Conservation (phyloP, 2,888 invertebrate genomes). For the Exocentrus adspersus region DNA sequence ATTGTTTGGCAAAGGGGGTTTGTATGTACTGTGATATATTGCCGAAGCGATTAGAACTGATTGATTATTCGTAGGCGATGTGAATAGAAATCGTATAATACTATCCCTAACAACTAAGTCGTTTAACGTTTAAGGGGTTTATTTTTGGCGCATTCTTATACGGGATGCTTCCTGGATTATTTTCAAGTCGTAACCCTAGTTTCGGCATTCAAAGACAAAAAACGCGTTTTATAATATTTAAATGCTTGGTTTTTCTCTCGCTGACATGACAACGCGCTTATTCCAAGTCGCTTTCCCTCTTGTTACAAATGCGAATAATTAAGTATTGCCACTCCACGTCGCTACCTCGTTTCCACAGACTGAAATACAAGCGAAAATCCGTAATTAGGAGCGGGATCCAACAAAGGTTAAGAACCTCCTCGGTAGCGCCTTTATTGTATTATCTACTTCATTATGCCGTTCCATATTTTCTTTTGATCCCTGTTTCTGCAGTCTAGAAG, state of each 20-base stretch:
- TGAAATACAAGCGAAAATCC: neutral
- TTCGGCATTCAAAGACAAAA: too few species aligned
- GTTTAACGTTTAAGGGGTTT: neutral
- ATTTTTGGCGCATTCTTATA: too few species aligned
- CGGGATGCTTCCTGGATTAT: too few species aligned
- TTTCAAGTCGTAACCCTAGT: too few species aligned
- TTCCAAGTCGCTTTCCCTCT: too few species aligned
- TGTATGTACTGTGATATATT: slow-evolving; percentile 24
- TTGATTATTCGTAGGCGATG: slow-evolving; percentile 20
- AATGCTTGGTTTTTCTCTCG: too few species aligned
- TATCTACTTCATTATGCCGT: slow-evolving; percentile 15
- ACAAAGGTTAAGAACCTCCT: slow-evolving; percentile 7
- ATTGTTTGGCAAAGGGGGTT: slow-evolving; percentile 26
- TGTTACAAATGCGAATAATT: neutral
- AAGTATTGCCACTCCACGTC: neutral
- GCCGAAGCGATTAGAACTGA: slow-evolving; percentile 23
- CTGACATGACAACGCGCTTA: too few species aligned
- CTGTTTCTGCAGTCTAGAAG: slow-evolving; percentile 2
- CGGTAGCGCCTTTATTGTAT: slow-evolving; percentile 6
- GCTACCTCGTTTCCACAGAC: neutral
- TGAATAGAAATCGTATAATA: neutral
- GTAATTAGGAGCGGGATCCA: slow-evolving; percentile 1
- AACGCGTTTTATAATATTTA: too few species aligned
- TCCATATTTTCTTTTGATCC: slow-evolving; percentile 9
- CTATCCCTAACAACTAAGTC: neutral